Evolutionary conservation across 2,113 vertebrate species (phyloP).

Genomic region (Phylloscopus trochiloides): DNA sequence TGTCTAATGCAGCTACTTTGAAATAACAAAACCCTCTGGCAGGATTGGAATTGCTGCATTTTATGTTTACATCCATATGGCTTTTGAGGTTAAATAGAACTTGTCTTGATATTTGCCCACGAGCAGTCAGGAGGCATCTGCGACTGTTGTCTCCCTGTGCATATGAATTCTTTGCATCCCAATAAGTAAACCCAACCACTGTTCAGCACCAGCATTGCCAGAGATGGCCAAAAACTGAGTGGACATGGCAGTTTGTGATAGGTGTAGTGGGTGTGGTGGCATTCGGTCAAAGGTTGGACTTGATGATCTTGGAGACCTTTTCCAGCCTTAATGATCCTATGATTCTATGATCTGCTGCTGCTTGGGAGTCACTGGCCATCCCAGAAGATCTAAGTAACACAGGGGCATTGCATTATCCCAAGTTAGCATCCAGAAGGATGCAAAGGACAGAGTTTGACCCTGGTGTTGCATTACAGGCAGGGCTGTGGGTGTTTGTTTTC

Average conservation of each 20-base stretch:
- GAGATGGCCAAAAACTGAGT: neutral
- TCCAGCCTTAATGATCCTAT: neutral
- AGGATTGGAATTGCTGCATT: neutral
- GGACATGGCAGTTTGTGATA: no score
- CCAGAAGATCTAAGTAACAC: neutral
- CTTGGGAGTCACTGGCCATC: neutral
- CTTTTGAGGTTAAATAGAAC: neutral
- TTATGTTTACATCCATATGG: neutral
- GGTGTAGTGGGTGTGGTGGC: neutral
- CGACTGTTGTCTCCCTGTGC: neutral
- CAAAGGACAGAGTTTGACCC: neutral
- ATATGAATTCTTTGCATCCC: neutral
- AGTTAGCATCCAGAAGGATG: neutral
- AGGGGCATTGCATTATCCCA: neutral
- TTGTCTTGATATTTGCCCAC: neutral
- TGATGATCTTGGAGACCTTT: neutral
- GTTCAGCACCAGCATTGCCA: neutral
- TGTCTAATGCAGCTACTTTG: neutral
- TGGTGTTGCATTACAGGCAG: neutral
- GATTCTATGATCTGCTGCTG: neutral
- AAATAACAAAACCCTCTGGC: neutral
- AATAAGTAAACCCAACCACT: neutral
- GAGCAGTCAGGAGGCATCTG: neutral
- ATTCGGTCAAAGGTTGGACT: neutral
- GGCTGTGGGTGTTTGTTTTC: constrained; percentile 9